Percentiles rank a stretch among this genome's conserved stretches.
These are phyloP conservation scores for Cyanocitta stelleri DNA, from an alignment of 2,113 vertebrate species.

Conservation along the genomic window DNA sequence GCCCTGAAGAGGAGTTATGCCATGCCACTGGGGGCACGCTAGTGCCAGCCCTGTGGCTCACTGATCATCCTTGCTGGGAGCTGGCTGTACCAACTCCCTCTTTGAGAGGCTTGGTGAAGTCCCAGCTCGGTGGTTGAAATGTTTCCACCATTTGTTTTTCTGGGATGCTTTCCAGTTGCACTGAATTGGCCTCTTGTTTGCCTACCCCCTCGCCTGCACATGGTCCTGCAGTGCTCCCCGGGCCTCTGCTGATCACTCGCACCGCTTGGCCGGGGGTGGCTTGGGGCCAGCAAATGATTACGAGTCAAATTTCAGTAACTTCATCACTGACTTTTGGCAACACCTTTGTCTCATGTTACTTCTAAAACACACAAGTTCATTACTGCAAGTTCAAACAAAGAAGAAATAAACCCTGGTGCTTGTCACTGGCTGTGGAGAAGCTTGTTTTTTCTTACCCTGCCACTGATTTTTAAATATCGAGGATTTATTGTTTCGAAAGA, in stretches of 20 bases:
- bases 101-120: conserved; percentile 78
- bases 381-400: not conserved
- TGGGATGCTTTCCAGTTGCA: conserved; percentile 74
- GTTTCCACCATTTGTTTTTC: conserved; percentile 79
- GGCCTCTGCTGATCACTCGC: not conserved
- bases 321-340: not conserved
- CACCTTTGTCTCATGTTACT: not conserved
- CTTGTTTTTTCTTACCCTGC: not conserved
- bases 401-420: not conserved
- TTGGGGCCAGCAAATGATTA: not conserved
- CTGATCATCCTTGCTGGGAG: conserved; percentile 72
- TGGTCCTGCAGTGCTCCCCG: not conserved
- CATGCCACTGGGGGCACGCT: conserved; percentile 1
- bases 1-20: not conserved
- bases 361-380: not conserved
- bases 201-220: not conserved
- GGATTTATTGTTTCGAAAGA: conserved; percentile 24
- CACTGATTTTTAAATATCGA: not conserved
- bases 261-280: not conserved
- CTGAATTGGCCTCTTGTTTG: conserved; percentile 71
- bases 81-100: conserved; percentile 73
- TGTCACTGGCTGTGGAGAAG: not conserved
- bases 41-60: not conserved
- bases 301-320: not conserved
- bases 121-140: conserved; percentile 68